phyloP scores from a whole-genome alignment of 1,140 invertebrate genomes.

The Anastatus disparis region DNA sequence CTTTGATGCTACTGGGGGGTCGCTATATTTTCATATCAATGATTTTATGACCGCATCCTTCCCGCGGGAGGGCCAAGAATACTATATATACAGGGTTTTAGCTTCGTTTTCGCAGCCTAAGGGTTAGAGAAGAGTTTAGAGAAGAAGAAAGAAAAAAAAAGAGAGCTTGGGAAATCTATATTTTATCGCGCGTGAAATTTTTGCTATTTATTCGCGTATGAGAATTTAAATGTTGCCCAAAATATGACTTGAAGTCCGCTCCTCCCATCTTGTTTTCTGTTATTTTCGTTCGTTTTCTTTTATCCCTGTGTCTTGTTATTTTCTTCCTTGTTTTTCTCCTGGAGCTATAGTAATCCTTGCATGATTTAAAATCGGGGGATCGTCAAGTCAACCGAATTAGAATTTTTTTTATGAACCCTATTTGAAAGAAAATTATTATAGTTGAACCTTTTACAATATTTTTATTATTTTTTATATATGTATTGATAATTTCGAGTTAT shows the following conservation, averaged over 20 bases:
- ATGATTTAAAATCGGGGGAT: constrained; percentile 59
- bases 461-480: too few relatives aligned
- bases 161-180: constrained; percentile 68
- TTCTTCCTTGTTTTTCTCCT: background rate
- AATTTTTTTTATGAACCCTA: too few relatives aligned
- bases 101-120: constrained; percentile 40
- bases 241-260: constrained; percentile 49
- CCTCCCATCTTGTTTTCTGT: background rate
- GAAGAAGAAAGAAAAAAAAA: too few relatives aligned
- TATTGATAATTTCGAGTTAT: too few relatives aligned
- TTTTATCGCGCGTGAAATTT: constrained; percentile 69
- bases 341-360: constrained; percentile 55
- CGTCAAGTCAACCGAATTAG: constrained; percentile 26
- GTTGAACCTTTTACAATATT: too few relatives aligned
- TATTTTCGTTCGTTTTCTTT: background rate
- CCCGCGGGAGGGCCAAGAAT: constrained; percentile 46
- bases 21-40: constrained; percentile 68
- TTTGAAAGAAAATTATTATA: too few relatives aligned
- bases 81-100: constrained; percentile 19
- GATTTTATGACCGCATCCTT: constrained; percentile 67
- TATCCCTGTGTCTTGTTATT: too few relatives aligned
- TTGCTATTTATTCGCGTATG: constrained; percentile 69
- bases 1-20: constrained; percentile 39
- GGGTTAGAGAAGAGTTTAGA: constrained; percentile 52
- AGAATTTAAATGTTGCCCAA: constrained; percentile 68